Conservation (phyloP, 37 sponge, comb jelly and placozoan species). For the Ephydatia muelleri region DNA sequence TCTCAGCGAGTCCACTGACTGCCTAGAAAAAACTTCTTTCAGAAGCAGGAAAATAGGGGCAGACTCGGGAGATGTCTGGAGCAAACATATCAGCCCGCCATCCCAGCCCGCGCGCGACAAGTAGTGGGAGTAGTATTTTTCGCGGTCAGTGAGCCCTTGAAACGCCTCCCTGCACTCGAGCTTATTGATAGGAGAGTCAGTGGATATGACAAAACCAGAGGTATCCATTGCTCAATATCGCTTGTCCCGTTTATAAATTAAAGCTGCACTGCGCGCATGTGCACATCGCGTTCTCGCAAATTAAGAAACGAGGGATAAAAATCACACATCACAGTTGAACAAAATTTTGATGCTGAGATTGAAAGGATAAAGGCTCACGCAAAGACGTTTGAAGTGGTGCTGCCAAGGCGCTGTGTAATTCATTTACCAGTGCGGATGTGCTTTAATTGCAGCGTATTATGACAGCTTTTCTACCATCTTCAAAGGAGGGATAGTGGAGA, state of each 20-base stretch:
- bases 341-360: neutral
- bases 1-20: conserved; percentile 43
- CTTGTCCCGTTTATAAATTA: neutral
- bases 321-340: neutral
- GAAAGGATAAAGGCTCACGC: neutral
- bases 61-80: conserved; percentile 93
- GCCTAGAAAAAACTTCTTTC: conserved; percentile 59
- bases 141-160: conserved; percentile 57
- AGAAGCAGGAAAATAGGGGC: conserved; percentile 74
- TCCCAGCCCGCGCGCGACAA: conserved; percentile 79
- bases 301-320: neutral
- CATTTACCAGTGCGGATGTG: neutral
- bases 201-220: conserved; percentile 35
- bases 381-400: neutral
- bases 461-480: too few species aligned
- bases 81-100: conserved; percentile 76
- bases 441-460: neutral
- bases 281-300: neutral
- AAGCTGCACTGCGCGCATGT: neutral
- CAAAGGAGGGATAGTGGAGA: too few species aligned
- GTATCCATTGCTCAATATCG: conserved; percentile 2
- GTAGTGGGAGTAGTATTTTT: conserved; percentile 87
- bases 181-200: conserved; percentile 71
- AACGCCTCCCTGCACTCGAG: conserved; percentile 79
- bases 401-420: neutral